Conservation (phyloP, 2,888 invertebrate species). For the Aphodius sticticus region DNA sequence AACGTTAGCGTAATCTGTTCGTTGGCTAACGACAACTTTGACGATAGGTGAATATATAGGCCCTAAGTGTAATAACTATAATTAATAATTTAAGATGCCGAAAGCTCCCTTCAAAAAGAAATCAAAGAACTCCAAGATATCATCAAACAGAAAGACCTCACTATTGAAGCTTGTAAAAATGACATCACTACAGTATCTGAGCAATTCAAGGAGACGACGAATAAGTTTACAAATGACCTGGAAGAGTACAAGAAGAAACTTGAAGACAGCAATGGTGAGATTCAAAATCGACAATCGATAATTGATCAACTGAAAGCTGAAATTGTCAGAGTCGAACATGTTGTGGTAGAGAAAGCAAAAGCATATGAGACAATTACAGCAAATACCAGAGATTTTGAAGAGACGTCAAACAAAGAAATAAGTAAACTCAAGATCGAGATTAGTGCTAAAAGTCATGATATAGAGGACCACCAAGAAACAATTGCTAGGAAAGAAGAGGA, state of each 20-base stretch:
- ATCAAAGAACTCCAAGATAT: conserved; percentile 30
- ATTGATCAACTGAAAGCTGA: conserved; percentile 37
- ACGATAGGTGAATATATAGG: too few relatives aligned
- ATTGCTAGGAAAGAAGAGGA: conserved; percentile 53
- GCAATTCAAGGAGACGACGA: conserved; percentile 47
- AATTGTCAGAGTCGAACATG: conserved; percentile 38
- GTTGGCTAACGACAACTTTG: too few relatives aligned
- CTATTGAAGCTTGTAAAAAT: conserved; percentile 27
- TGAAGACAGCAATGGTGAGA: conserved; percentile 34
- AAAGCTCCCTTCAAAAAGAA: conserved; percentile 36
- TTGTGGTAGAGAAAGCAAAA: conserved; percentile 42
- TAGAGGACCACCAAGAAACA: conserved; percentile 62
- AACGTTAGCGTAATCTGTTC: too few relatives aligned
- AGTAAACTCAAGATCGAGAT: conserved; percentile 57
- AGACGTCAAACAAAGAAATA: conserved; percentile 49
- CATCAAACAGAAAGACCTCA: conserved; percentile 30
- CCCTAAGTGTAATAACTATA: too few relatives aligned
- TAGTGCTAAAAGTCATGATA: conserved; percentile 65
- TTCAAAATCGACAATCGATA: conserved; percentile 39
- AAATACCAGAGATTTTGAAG: conserved; percentile 45
- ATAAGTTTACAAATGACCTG: conserved; percentile 45
- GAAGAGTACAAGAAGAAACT: conserved; percentile 39
- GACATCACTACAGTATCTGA: conserved; percentile 29
- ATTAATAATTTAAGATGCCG: conserved; percentile 36
- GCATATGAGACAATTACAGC: conserved; percentile 39